Conservation (phyloP, 64 coral and sea anemone species). For the Dendronephthya gigantea region DNA sequence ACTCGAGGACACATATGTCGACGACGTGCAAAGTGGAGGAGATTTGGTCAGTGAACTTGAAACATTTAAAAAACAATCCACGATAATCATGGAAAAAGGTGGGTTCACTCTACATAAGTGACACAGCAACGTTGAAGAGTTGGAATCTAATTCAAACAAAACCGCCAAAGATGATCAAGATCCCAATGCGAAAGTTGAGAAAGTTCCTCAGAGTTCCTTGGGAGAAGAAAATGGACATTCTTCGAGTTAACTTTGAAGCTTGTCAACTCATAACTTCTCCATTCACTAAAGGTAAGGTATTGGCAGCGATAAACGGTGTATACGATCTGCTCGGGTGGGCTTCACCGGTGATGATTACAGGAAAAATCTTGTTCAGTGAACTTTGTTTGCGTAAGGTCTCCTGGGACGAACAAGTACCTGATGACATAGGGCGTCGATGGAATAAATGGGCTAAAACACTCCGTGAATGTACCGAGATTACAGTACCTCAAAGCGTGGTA, state of each 20-base stretch:
- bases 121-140: background rate
- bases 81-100: background rate
- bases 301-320: too few relatives aligned
- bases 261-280: too few relatives aligned
- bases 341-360: slow-evolving; percentile 32
- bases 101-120: background rate
- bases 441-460: background rate
- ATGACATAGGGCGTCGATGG: slow-evolving; percentile 19
- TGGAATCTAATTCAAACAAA: background rate
- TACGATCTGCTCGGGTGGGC: background rate
- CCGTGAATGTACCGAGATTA: slow-evolving; percentile 3
- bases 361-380: slow-evolving; percentile 36
- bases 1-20: slow-evolving; percentile 37
- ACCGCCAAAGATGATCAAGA: background rate
- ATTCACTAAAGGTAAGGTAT: too few relatives aligned
- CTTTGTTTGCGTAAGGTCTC: slow-evolving; percentile 26
- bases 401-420: slow-evolving; percentile 41
- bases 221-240: slow-evolving; percentile 22
- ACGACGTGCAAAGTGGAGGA: background rate
- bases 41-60: background rate
- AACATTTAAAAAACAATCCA: background rate
- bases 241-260: slow-evolving; percentile 16
- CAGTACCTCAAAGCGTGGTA: slow-evolving; percentile 40
- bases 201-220: slow-evolving; percentile 48
- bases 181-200: background rate